A percentile compares a stretch with the other conserved stretches of the same genome.
These are phyloP conservation scores for Perca schrenkii DNA, from an alignment of 2,113 vertebrate species.

Conservation along the genomic window DNA sequence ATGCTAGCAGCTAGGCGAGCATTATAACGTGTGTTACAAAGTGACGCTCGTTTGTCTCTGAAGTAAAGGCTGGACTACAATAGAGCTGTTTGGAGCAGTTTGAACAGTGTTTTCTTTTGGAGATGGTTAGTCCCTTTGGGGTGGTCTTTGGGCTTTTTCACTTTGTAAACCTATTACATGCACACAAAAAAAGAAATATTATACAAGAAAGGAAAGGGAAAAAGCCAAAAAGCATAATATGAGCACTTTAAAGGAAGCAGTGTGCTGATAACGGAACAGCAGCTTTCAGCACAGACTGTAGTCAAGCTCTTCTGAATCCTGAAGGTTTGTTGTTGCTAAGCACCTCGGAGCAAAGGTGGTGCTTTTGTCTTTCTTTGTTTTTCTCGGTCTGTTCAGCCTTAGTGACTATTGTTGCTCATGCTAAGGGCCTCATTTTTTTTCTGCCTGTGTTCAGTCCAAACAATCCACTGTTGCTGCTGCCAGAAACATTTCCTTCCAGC, in stretches of 20 bases:
- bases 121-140: no score
- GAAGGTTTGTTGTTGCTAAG: constrained; percentile 33
- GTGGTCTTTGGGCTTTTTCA: no score
- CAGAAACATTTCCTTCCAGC: constrained; percentile 11
- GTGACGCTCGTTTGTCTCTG: no score
- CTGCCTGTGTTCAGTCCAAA: constrained; percentile 31
- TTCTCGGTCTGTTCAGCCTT: constrained; percentile 5
- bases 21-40: no score
- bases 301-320: neutral
- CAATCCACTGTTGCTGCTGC: constrained; percentile 3
- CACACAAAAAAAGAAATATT: no score
- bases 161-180: no score
- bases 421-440: constrained; percentile 38
- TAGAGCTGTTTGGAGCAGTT: no score
- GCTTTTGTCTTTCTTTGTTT: constrained; percentile 24
- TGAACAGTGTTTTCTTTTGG: no score
- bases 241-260: neutral
- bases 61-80: no score
- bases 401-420: constrained; percentile 31
- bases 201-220: no score
- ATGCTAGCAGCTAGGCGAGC: no score
- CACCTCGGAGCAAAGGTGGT: constrained; percentile 28
- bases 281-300: constrained; percentile 15
- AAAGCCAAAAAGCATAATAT: no score
- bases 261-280: constrained; percentile 33